Percentiles rank a stretch among this genome's conserved stretches.
phyloP scores from a whole-genome alignment of 2,797 vertebrate genomes.

The Peromyscus nudipes region DNA sequence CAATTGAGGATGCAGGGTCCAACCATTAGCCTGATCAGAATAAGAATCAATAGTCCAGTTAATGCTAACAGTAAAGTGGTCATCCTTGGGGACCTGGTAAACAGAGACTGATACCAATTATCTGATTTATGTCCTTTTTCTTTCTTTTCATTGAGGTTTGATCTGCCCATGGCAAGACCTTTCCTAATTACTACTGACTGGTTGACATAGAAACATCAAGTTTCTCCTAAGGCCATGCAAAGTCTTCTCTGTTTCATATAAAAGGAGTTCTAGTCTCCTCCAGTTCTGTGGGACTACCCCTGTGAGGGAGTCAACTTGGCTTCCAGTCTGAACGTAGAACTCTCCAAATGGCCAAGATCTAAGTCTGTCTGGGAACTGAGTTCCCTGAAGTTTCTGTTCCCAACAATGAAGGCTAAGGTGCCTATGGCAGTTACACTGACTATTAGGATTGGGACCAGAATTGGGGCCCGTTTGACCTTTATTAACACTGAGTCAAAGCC shows the following conservation, averaged over 20 bases:
- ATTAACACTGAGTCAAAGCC: neutral
- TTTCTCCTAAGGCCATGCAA: neutral
- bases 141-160: neutral
- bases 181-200: neutral
- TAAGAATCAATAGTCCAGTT: neutral
- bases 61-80: neutral
- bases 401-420: neutral
- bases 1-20: neutral
- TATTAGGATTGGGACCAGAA: neutral
- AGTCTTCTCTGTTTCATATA: neutral
- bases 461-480: too few species aligned
- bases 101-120: neutral
- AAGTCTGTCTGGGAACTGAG: neutral
- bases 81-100: neutral
- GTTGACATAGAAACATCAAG: neutral
- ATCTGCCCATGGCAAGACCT: neutral
- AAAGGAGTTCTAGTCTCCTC: neutral
- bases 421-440: neutral
- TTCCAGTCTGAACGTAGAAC: neutral
- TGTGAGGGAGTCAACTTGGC: neutral
- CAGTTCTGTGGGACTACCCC: neutral
- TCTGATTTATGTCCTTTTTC: neutral
- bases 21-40: neutral
- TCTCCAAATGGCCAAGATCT: neutral
- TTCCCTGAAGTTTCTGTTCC: neutral